Base-by-base conservation (phyloP, 2,797 vertebrate genomes). In the Sebastes steindachneri region DNA sequence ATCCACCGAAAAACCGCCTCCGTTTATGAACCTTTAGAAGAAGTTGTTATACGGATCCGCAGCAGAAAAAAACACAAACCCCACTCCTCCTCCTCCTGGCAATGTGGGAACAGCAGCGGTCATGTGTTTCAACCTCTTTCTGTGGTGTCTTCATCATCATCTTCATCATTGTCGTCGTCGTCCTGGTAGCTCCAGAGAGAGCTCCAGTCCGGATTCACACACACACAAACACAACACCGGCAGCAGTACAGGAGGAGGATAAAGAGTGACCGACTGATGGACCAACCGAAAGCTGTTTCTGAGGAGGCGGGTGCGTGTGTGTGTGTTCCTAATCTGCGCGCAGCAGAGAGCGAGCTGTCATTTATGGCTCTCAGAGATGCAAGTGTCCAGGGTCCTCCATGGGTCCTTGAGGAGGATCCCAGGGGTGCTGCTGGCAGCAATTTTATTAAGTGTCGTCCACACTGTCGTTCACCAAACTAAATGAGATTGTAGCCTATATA, bases 241-340 rank as follows among this genome's bases (percentile, higher is more conserved):
- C 54, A 64, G 63, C 71, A 65, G 37, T 14, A 41, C 69, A 72
- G 41, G 88, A 81, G 90, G 90, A 80, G 91, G 86, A 87, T 86
- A 51, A 85, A 92, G 92, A 88, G 84, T 91, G 93, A 92, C 88
- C 89, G 90, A 79, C 72, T 79, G 77, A 75, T 89, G 89, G 92
- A 91, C 91, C 93, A 94, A 95, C 92, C 92, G 77, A 89, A 80
- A 93, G 90, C 76, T 57, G 75, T 68, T 87, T 63, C 88, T 37
- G 75, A 91, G 89, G 87, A 94, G 89, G 94, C 83, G 94, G 72
- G 89, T 73, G 85, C 25, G 77, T 37, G 66, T 15, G 72, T 26
- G 80, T 37, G 57, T 59, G 73, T 62, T 33, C 60, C 37, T 88
- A 87, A 82, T 85, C 82, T 68, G 73, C 41, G 85, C 78, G 75